phyloP scores from a whole-genome alignment of 2,113 vertebrate genomes.

The Gadus macrocephalus region DNA sequence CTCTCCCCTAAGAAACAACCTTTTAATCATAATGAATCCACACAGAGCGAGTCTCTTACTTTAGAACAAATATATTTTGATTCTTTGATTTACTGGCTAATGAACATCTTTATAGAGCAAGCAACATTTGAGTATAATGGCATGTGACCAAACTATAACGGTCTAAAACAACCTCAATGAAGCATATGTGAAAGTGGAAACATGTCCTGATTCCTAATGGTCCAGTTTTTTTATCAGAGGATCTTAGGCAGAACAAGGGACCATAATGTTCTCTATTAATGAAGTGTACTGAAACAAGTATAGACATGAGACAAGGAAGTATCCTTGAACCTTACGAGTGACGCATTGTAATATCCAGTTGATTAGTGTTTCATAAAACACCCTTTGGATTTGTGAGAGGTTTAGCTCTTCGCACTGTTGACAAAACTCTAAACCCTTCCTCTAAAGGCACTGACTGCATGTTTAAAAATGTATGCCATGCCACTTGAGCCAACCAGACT shows the following conservation, averaged over 20 bases:
- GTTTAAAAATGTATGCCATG: conserved; percentile 37
- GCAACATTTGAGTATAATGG: not conserved
- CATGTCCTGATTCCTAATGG: not conserved
- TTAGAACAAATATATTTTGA: not conserved
- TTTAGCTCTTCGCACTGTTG: not conserved
- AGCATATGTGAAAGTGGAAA: too few species aligned
- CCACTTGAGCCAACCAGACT: conserved; percentile 36
- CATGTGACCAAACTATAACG: not conserved
- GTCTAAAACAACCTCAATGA: not conserved
- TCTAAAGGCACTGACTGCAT: conserved; percentile 51
- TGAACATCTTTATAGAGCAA: not conserved
- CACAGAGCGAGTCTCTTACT: not conserved
- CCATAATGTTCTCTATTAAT: too few species aligned
- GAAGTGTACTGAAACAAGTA: not conserved
- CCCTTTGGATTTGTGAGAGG: conserved; percentile 13
- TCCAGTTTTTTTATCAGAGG: too few species aligned
- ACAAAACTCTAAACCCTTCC: conserved; percentile 4
- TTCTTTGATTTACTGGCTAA: not conserved
- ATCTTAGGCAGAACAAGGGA: too few species aligned
- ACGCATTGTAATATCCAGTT: not conserved
- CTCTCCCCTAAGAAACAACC: not conserved
- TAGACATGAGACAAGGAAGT: not conserved
- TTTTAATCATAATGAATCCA: not conserved
- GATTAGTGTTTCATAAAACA: not conserved
- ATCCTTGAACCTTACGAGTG: not conserved